Evolutionary conservation across 2,888 invertebrate genomes (phyloP).

Genomic region (Rhagium mordax): DNA sequence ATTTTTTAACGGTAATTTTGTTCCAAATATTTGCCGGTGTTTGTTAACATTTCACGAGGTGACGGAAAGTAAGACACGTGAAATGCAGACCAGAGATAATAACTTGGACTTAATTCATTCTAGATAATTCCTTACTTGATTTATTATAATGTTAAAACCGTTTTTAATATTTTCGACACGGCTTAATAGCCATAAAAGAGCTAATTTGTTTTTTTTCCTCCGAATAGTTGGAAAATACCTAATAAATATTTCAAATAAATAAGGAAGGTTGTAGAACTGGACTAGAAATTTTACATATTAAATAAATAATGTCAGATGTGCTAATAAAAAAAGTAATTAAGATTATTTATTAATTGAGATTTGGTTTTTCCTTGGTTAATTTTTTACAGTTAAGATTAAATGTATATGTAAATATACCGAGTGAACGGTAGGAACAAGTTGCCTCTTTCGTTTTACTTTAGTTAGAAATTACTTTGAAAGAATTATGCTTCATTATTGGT

Average conservation of each 20-base stretch:
- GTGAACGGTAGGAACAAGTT: too few species aligned
- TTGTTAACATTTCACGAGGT: too few species aligned
- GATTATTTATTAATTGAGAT: conserved; percentile 9
- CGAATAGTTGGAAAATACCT: conserved; percentile 30
- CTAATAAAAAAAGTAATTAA: conserved; percentile 35
- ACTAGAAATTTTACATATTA: conserved; percentile 19
- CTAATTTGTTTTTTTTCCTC: conserved; percentile 12
- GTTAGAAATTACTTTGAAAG: too few species aligned
- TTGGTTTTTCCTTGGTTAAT: background rate
- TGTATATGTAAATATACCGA: background rate
- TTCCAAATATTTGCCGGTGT: too few species aligned
- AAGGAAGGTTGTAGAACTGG: conserved; percentile 19
- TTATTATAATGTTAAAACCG: conserved; percentile 10
- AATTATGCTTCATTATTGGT: too few species aligned
- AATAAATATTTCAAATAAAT: conserved; percentile 27
- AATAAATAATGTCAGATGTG: conserved; percentile 22
- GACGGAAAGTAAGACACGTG: background rate
- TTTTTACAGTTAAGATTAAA: background rate
- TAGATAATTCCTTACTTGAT: conserved; percentile 13
- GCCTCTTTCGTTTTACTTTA: too few species aligned
- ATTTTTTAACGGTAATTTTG: too few species aligned
- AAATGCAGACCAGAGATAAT: background rate
- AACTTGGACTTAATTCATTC: background rate
- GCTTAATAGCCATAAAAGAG: conserved; percentile 15
- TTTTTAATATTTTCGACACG: conserved; percentile 6